Evolutionary conservation across 2,113 vertebrate species (phyloP).

Genomic region (Pelusios castaneus): DNA sequence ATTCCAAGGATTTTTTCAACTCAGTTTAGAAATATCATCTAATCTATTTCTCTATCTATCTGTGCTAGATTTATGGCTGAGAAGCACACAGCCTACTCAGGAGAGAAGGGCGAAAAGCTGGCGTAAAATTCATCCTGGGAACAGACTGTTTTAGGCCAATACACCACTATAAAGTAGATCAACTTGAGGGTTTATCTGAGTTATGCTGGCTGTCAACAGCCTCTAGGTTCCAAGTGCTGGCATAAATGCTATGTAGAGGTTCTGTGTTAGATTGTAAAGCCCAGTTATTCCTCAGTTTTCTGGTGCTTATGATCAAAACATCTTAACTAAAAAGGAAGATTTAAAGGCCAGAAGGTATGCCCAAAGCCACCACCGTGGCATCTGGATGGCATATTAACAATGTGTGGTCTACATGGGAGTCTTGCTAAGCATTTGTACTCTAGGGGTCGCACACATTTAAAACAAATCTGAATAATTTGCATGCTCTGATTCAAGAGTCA

Average conservation of each 20-base stretch:
- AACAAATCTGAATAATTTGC: not conserved
- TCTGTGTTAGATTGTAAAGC: not conserved
- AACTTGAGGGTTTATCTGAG: not conserved
- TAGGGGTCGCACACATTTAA: not conserved
- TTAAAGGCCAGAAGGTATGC: not conserved
- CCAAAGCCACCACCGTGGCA: not conserved
- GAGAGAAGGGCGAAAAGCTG: constrained; percentile 1
- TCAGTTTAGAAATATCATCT: not conserved
- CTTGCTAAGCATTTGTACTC: not conserved
- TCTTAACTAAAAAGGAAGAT: not conserved
- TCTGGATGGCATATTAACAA: not conserved
- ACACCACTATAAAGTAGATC: constrained; percentile 53
- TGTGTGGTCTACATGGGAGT: not conserved
- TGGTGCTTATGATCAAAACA: not conserved
- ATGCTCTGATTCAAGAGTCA: not conserved
- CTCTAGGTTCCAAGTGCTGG: not conserved
- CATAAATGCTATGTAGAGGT: not conserved
- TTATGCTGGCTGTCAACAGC: constrained; percentile 38
- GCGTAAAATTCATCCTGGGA: constrained; percentile 37
- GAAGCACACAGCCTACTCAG: not conserved
- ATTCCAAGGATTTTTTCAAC: not conserved
- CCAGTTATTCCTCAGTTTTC: not conserved
- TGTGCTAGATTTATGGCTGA: not conserved
- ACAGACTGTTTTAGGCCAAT: constrained; percentile 25
- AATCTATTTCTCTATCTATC: not conserved